Evolutionary conservation across 92 coral and sea anemone species (phyloP).

Genomic region (Hydrozoanthus gracilis): DNA sequence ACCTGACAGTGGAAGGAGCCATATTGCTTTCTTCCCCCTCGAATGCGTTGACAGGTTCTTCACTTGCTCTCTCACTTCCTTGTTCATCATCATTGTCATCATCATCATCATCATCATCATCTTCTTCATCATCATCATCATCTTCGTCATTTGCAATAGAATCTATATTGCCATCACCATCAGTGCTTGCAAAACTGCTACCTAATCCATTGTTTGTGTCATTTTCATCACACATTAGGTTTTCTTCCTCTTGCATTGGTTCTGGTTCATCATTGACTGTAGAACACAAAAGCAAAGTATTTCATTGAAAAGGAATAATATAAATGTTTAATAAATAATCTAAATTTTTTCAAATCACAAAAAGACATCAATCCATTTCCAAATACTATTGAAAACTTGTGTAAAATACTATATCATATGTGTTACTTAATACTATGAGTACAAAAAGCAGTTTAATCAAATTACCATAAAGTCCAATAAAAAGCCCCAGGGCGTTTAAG

Average conservation of each 20-base stretch:
- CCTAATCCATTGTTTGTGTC: slow-evolving; percentile 76
- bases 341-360: too few species aligned
- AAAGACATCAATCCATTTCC: too few species aligned
- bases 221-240: slow-evolving; percentile 49
- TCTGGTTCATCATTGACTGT: neutral
- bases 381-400: too few species aligned
- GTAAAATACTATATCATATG: too few species aligned
- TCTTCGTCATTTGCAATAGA: slow-evolving; percentile 45
- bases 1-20: slow-evolving; percentile 90
- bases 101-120: slow-evolving; percentile 56
- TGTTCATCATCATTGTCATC: slow-evolving; percentile 62
- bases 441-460: too few species aligned
- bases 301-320: neutral
- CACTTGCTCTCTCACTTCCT: slow-evolving; percentile 50
- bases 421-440: too few species aligned
- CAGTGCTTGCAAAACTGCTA: slow-evolving; percentile 81
- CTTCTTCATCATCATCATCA: slow-evolving; percentile 57
- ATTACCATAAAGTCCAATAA: too few species aligned
- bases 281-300: slow-evolving; percentile 20
- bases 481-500: too few species aligned
- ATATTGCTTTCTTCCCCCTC: slow-evolving; percentile 93
- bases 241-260: neutral
- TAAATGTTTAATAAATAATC: too few species aligned
- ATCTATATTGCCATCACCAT: slow-evolving; percentile 68
- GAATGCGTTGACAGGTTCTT: slow-evolving; percentile 48